Percentiles rank a stretch among this genome's conserved stretches.
phyloP scores from a whole-genome alignment of 37 sponge, comb jelly and placozoan genomes.

The Geodia barretti region DNA sequence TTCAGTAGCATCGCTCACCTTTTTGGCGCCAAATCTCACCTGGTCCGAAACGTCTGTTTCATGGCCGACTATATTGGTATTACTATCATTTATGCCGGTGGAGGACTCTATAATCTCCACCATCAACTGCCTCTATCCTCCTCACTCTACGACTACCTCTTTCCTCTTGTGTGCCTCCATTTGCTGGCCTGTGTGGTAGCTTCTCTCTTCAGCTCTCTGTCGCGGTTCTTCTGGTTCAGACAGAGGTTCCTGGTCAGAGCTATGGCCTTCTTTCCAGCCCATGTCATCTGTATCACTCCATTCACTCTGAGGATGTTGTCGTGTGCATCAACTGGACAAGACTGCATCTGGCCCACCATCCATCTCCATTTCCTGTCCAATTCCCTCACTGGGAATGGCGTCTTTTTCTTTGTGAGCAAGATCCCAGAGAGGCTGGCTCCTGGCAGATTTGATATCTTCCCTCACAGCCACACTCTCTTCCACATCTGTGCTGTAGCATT shows the following conservation, averaged over 20 bases:
- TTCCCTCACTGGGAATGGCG: slow-evolving; percentile 3
- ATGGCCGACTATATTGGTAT: slow-evolving; percentile 82
- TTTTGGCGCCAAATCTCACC: slow-evolving; percentile 37
- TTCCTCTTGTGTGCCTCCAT: neutral
- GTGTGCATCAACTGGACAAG: slow-evolving; percentile 4
- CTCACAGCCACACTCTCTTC: slow-evolving; percentile 86
- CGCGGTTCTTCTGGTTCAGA: slow-evolving; percentile 61
- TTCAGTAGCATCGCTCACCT: slow-evolving; percentile 78
- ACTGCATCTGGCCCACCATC: slow-evolving; percentile 44
- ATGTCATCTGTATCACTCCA: slow-evolving; percentile 14
- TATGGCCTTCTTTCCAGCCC: slow-evolving; percentile 32
- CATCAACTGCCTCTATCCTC: slow-evolving; percentile 37
- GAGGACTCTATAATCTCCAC: slow-evolving; percentile 33
- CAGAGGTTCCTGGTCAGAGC: slow-evolving; percentile 52
- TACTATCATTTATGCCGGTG: slow-evolving; percentile 54
- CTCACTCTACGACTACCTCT: slow-evolving; percentile 1
- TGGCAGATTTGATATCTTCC: slow-evolving; percentile 76
- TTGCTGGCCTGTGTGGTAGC: slow-evolving; percentile 16
- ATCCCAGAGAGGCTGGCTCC: slow-evolving; percentile 86
- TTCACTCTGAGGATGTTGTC: slow-evolving; percentile 2
- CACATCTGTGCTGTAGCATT: slow-evolving; percentile 57
- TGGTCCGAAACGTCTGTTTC: slow-evolving; percentile 63
- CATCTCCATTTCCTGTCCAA: neutral
- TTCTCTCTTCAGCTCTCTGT: slow-evolving; percentile 33
- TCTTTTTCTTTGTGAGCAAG: slow-evolving; percentile 80